Conservation (phyloP, 2,797 vertebrate genomes). For the Columba guinea region DNA sequence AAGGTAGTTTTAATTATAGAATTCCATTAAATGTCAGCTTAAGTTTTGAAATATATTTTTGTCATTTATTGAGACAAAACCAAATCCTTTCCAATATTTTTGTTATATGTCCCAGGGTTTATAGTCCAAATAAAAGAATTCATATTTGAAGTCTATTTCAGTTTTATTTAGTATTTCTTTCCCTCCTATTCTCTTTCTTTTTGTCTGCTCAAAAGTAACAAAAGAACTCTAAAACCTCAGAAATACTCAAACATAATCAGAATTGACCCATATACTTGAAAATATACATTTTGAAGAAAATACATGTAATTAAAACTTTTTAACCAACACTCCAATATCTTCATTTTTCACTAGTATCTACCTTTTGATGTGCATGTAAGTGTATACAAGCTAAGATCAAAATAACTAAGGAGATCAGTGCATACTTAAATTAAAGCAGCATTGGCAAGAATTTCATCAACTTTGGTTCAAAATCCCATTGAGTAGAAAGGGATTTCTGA, state of each 20-base stretch:
- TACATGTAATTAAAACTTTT: neutral
- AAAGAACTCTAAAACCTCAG: neutral
- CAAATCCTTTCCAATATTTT: neutral
- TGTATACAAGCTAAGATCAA: neutral
- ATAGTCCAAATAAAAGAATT: neutral
- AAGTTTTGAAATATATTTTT: neutral
- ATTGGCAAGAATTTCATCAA: constrained; percentile 18
- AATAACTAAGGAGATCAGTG: neutral
- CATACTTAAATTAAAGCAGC: neutral
- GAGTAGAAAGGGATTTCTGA: neutral
- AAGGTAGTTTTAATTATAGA: neutral
- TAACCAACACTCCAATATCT: neutral
- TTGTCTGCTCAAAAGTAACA: neutral
- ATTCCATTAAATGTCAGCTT: neutral
- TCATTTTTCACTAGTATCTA: neutral
- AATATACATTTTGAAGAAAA: neutral
- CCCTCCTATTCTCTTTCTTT: neutral
- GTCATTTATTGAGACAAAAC: neutral
- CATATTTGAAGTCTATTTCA: neutral
- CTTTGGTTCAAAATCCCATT: neutral
- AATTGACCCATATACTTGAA: neutral
- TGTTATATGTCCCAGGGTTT: neutral
- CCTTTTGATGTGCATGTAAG: neutral
- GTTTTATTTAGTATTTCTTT: neutral
- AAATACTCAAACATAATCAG: neutral